Conservation (phyloP, 2,113 vertebrate genomes). For the Anthoscopus minutus region DNA sequence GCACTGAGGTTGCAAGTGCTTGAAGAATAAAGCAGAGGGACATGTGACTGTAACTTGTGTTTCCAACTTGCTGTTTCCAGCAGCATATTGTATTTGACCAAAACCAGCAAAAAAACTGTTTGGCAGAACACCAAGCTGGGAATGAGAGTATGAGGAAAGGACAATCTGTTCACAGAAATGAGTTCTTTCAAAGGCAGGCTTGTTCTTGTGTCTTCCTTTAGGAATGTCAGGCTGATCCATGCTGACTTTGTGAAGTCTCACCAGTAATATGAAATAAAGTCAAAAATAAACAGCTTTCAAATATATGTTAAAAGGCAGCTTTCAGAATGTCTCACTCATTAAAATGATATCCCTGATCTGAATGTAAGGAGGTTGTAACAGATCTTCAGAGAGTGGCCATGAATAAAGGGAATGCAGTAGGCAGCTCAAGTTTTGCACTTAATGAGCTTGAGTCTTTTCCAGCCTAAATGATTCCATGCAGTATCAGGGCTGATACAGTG, state of each 20-base stretch:
- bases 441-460: not conserved
- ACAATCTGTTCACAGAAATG: constrained; percentile 59
- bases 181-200: constrained; percentile 15
- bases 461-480: not conserved
- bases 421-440: not conserved
- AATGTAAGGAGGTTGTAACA: not conserved
- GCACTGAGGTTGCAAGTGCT: constrained; percentile 19
- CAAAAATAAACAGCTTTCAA: not conserved
- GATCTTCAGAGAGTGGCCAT: not conserved
- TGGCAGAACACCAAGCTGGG: constrained; percentile 71
- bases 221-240: constrained; percentile 14
- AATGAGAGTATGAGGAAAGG: constrained; percentile 58
- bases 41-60: constrained; percentile 72
- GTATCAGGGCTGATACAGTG: not conserved
- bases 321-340: not conserved
- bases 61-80: constrained; percentile 68
- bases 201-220: constrained; percentile 21
- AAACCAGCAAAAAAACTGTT: constrained; percentile 45
- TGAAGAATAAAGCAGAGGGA: constrained; percentile 46
- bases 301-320: not conserved
- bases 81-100: constrained; percentile 69
- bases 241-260: constrained; percentile 8
- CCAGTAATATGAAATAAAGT: not conserved
- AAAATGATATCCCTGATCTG: not conserved
- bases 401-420: not conserved